Evolutionary conservation across 2,888 invertebrate species (phyloP).

Genomic region (Mantis religiosa): DNA sequence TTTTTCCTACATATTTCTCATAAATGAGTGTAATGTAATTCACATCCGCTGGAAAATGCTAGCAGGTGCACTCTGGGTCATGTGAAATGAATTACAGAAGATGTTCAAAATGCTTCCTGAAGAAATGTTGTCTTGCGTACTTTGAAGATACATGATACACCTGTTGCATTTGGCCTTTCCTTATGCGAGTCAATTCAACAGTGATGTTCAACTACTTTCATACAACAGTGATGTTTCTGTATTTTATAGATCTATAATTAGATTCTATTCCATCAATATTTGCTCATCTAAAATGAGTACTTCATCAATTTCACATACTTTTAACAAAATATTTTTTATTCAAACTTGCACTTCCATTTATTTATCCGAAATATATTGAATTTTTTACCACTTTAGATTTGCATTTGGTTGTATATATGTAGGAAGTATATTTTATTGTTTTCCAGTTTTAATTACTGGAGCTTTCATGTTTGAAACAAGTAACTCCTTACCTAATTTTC

Average conservation of each 20-base stretch:
- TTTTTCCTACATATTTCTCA: too few species aligned
- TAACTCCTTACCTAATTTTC: background rate
- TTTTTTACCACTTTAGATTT: background rate
- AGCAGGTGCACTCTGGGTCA: too few species aligned
- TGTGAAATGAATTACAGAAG: too few species aligned
- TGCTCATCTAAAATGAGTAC: background rate
- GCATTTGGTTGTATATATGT: background rate
- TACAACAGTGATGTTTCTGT: background rate
- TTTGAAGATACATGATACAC: too few species aligned
- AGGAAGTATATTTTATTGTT: background rate
- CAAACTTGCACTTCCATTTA: background rate
- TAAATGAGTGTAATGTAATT: too few species aligned
- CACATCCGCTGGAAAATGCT: too few species aligned
- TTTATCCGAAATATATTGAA: background rate
- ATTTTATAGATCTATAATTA: background rate
- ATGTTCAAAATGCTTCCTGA: too few species aligned
- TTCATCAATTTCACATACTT: background rate
- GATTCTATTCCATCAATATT: background rate
- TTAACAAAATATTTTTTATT: background rate
- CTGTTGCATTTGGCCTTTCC: too few species aligned
- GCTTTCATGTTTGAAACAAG: background rate
- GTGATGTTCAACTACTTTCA: background rate
- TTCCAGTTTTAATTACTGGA: background rate
- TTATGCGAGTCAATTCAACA: background rate
- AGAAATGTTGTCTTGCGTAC: too few species aligned